Conservation (phyloP, 1,140 invertebrate species). For the Heliothis virescens region DNA sequence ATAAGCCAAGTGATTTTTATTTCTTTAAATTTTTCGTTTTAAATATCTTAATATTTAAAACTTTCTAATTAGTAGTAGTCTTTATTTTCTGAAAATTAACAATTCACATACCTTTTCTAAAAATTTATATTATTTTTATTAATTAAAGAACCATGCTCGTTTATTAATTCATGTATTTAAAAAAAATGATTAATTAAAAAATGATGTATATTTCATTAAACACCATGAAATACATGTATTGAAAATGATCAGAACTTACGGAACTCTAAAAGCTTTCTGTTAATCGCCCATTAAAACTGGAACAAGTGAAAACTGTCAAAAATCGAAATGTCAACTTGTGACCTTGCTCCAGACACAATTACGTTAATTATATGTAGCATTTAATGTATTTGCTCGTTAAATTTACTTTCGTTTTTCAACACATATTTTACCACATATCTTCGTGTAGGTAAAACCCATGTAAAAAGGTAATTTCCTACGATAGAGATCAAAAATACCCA, state of each 20-base stretch:
- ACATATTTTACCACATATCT: slow-evolving; percentile 13
- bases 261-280: slow-evolving; percentile 52
- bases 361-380: slow-evolving; percentile 70
- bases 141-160: too few relatives aligned
- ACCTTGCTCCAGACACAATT: slow-evolving; percentile 74
- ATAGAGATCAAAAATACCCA: not conserved
- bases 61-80: too few relatives aligned
- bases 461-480: slow-evolving; percentile 1
- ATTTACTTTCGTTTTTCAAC: slow-evolving; percentile 54
- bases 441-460: slow-evolving; percentile 25
- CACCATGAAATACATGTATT: not conserved
- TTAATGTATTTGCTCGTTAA: slow-evolving; percentile 44
- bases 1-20: too few relatives aligned
- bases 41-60: too few relatives aligned
- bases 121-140: too few relatives aligned
- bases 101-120: too few relatives aligned
- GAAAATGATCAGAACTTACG: slow-evolving; percentile 6
- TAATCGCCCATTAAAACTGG: slow-evolving; percentile 70
- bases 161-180: too few relatives aligned
- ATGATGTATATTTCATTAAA: too few relatives aligned
- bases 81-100: too few relatives aligned
- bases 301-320: slow-evolving; percentile 74
- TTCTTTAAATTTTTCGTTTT: too few relatives aligned
- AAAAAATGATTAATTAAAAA: too few relatives aligned
- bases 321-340: slow-evolving; percentile 74